These are phyloP conservation scores for Leptarthrus brevirostris DNA, from an alignment of 2,888 invertebrate species.

Conservation along the genomic window DNA sequence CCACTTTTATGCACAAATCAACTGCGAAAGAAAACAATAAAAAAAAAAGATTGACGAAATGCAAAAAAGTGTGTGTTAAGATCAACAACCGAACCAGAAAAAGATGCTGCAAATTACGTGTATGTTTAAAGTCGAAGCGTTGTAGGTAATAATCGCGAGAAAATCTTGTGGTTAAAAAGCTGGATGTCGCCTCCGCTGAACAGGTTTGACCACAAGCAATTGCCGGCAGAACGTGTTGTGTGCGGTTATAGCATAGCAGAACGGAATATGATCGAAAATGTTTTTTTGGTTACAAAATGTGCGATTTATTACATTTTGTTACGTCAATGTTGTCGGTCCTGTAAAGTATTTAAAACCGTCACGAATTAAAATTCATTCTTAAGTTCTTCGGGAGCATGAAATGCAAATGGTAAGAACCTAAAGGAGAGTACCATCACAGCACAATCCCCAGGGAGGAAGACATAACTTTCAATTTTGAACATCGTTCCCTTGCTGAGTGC, in stretches of 20 bases:
- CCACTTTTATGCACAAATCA: not conserved
- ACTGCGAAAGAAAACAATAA: not conserved
- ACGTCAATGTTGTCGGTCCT: not conserved
- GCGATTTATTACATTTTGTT: not conserved
- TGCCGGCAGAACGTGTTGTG: conserved; percentile 14
- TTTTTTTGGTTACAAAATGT: not conserved
- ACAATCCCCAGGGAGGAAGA: not conserved
- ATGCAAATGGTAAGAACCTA: not conserved
- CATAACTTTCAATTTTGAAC: not conserved
- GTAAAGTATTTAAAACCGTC: not conserved
- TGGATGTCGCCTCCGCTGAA: conserved; percentile 13
- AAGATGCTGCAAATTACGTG: not conserved
- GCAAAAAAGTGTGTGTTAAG: not conserved
- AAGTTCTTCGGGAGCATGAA: not conserved
- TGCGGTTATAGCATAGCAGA: conserved; percentile 1
- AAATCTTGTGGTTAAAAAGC: not conserved
- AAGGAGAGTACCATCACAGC: not conserved
- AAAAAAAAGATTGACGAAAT: not conserved
- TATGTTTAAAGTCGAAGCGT: not conserved
- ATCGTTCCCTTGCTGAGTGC: not conserved
- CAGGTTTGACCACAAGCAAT: conserved; percentile 20
- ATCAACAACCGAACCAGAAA: conserved; percentile 36
- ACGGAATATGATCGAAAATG: conserved; percentile 19
- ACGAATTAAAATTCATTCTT: not conserved
- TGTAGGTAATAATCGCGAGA: not conserved